Evolutionary conservation across 2,797 vertebrate species (phyloP), one percentile per base, ranked within the genome.

Genomic region (Lemur catta): DNA sequence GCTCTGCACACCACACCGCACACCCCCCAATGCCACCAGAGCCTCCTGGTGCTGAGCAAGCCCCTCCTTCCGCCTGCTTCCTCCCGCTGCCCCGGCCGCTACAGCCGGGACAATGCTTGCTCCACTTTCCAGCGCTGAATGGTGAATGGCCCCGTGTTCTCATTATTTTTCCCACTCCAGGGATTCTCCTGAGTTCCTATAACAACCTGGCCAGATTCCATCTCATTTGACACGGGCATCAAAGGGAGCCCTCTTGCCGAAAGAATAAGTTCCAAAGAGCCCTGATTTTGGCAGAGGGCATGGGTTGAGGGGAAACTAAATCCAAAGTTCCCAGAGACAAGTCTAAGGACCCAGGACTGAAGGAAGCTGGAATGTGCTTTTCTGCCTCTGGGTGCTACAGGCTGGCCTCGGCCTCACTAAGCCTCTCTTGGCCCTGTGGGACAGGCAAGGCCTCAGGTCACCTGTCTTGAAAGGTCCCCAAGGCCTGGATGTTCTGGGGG

Each of bases 151-250:
- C 65, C 97, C 89, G 26, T 75, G 85, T 95, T 97, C 98, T 97
- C 97, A 96, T 98, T 98, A 86, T 97, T 97, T 89, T 38, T 90
- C 93, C 91, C 57, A 96, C 98, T 97, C 97, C 89, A 98, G 97
- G 98, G 98, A 98, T 94, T 98, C 97, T 98, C 78, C 93, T 85
- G 85, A 98, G 98, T 99, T 98, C 98, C 98, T 98, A 98, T 99
- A 98, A 98, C 98, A 99, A 99, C 98, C 97, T 98, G 98, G 98
- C 98, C 96, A 55, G 96, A 91, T 93, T 97, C 98, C 98, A 98
- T 98, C 98, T 97, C 97, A 95, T 97, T 96, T 74, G 93, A 97
- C 85, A 75, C 2, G 72, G 96, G 91, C 95, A 97, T 97, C 98
- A 98, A 98, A 97, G 97, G 97, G 95, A 95, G 93, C 91, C 72